A percentile compares a stretch with the other conserved stretches of the same genome.
These are phyloP conservation scores for Pseudorhiza aurosa DNA, from an alignment of 30 jellyfish, hydroid and myxozoan genomes.

Conservation along the genomic window DNA sequence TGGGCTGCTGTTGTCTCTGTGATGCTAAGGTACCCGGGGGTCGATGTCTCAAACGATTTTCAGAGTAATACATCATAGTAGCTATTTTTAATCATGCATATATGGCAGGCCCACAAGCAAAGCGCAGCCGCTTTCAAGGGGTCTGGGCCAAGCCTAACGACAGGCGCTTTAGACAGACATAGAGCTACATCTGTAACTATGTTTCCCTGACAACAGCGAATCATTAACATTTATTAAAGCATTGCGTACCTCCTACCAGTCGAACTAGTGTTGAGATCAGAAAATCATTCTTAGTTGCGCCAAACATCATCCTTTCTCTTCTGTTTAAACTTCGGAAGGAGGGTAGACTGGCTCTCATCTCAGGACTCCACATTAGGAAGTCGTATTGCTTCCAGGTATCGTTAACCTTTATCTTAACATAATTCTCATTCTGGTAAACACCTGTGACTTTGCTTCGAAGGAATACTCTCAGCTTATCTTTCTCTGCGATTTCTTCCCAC, in stretches of 20 bases:
- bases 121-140: too few relatives aligned
- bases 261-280: constrained; percentile 26
- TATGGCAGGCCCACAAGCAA: too few relatives aligned
- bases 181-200: too few relatives aligned
- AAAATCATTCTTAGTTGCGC: constrained; percentile 2
- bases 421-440: constrained; percentile 32
- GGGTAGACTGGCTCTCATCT: constrained; percentile 60
- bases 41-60: too few relatives aligned
- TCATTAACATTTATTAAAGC: too few relatives aligned
- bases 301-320: constrained; percentile 23
- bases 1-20: too few relatives aligned
- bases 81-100: too few relatives aligned
- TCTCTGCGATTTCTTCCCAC: constrained; percentile 71
- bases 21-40: too few relatives aligned
- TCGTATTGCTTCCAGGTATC: constrained; percentile 53
- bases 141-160: too few relatives aligned
- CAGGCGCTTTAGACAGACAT: too few relatives aligned
- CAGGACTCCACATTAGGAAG: constrained; percentile 95
- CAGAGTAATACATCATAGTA: too few relatives aligned
- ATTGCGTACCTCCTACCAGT: constrained; percentile 46
- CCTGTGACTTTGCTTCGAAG: constrained; percentile 22
- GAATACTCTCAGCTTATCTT: constrained; percentile 42
- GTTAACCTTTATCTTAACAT: constrained; percentile 13
- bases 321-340: not conserved
- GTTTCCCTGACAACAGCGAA: too few relatives aligned